phyloP scores from a whole-genome alignment of 2,888 invertebrate genomes.

The Acronicta alni region DNA sequence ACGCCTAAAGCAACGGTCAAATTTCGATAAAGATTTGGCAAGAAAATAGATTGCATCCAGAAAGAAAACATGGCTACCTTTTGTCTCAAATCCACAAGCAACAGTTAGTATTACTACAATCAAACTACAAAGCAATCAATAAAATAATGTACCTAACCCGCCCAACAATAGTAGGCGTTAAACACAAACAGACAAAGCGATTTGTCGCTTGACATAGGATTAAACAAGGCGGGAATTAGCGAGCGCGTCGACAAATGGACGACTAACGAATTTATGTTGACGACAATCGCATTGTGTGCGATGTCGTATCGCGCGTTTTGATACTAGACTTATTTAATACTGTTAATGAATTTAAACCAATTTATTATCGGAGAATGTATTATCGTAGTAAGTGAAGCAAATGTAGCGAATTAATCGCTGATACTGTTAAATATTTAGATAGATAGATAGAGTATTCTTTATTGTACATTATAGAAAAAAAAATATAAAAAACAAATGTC shows the following conservation, averaged over 20 bases:
- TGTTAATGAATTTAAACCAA: conserved; percentile 13
- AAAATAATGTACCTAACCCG: conserved; percentile 11
- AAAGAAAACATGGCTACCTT: too few relatives aligned
- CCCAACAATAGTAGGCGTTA: conserved; percentile 14
- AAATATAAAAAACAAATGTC: too few relatives aligned
- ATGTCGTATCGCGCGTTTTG: conserved; percentile 45
- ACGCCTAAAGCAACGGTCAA: too few relatives aligned
- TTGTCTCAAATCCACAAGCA: too few relatives aligned
- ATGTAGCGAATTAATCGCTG: too few relatives aligned
- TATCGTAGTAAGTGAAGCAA: too few relatives aligned
- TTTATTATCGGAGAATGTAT: background rate
- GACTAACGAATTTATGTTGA: conserved; percentile 72
- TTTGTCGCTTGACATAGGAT: conserved; percentile 63
- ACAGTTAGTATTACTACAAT: too few relatives aligned
- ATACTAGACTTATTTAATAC: conserved; percentile 3
- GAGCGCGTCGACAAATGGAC: conserved; percentile 72
- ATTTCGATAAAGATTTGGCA: too few relatives aligned
- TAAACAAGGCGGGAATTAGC: conserved; percentile 67
- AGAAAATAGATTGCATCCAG: too few relatives aligned
- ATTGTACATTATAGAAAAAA: too few relatives aligned
- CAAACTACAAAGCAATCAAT: background rate
- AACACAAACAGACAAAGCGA: conserved; percentile 54
- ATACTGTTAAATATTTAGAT: too few relatives aligned
- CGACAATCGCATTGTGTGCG: conserved; percentile 55
- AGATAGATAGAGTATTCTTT: too few relatives aligned